phyloP scores from a whole-genome alignment of 2,797 vertebrate species.

The Coracias cyanogaster region DNA sequence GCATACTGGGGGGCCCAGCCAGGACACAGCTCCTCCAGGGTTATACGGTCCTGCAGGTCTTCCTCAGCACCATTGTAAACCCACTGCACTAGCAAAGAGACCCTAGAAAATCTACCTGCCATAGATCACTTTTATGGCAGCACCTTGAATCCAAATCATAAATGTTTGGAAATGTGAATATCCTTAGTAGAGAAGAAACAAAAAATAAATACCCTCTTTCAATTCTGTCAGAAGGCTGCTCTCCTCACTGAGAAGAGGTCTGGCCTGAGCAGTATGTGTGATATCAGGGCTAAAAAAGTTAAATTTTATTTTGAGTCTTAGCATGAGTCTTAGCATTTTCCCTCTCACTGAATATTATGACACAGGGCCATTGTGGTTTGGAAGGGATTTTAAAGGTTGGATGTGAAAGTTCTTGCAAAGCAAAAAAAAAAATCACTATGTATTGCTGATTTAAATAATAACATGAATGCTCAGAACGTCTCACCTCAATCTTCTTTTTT shows the following conservation, averaged over 20 bases:
- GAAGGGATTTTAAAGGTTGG: constrained; percentile 8
- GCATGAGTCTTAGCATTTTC: constrained; percentile 2
- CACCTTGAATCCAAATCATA: background rate
- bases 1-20: background rate
- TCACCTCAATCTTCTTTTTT: background rate
- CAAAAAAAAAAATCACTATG: background rate
- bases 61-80: background rate
- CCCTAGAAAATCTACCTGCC: background rate
- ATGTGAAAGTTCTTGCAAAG: constrained; percentile 3
- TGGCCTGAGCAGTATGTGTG: background rate
- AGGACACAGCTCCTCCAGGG: background rate
- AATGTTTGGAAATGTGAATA: background rate
- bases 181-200: background rate
- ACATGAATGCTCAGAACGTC: background rate
- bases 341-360: constrained; percentile 22
- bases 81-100: background rate
- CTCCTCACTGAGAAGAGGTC: background rate
- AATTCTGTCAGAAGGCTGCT: background rate
- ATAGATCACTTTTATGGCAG: background rate
- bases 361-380: background rate
- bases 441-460: constrained; percentile 44
- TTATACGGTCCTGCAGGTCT: background rate
- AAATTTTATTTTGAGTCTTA: constrained; percentile 27
- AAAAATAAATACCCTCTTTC: background rate
- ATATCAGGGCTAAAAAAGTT: constrained; percentile 19